Base-by-base conservation (phyloP, 1,140 invertebrate genomes). In the Papilio xuthus region DNA sequence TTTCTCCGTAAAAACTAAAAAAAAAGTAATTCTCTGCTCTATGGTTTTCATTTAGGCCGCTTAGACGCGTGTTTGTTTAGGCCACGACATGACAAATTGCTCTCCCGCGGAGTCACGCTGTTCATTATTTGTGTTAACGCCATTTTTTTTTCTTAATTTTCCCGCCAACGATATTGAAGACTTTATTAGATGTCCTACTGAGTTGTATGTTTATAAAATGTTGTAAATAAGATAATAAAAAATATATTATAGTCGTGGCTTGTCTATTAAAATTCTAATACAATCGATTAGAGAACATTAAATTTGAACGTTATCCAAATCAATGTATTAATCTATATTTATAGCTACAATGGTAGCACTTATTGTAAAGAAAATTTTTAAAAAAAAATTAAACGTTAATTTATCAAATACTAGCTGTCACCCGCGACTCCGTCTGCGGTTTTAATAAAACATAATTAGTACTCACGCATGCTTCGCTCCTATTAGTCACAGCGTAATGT, bases 21-120 rank as follows among this genome's bases (percentile, higher is more conserved):
- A 76, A 42, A 71, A 71, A 44, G 32, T 44, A 42, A 42, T 41
- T 56, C 28, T 44, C 37, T 76, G 76, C 76, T 78, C 8, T 44
- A 10, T 44, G 76, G 70, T 42, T 28, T 53, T 80, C 2, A 18
- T 42, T 74, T 53, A 20, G 2, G n/a, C 28, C 71, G 47, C 15
- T 26, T 47, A 20, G 42, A 44, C 4, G 71, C 13, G 4, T 82
- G 60, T 80, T 80, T 80, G 70, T 82, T 72, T 74, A 82, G 79
- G 79, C 56, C n/a, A 23, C 77, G 53, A 63, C 41, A 79, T 84
- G 82, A 84, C 82, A 84, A 82, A 84, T 84, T 76, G 81, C 81
- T 81, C 81, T 15, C 79, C 79, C 75, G 56, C 83, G 26, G 78
- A 44, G 70, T 18, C 71, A 41, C 37, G 37, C 37, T 47, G 70